A percentile compares a stretch with the other conserved stretches of the same genome.
Evolutionary conservation across 2,888 invertebrate genomes (phyloP).

Genomic region (Ditylenchus weischeri): DNA sequence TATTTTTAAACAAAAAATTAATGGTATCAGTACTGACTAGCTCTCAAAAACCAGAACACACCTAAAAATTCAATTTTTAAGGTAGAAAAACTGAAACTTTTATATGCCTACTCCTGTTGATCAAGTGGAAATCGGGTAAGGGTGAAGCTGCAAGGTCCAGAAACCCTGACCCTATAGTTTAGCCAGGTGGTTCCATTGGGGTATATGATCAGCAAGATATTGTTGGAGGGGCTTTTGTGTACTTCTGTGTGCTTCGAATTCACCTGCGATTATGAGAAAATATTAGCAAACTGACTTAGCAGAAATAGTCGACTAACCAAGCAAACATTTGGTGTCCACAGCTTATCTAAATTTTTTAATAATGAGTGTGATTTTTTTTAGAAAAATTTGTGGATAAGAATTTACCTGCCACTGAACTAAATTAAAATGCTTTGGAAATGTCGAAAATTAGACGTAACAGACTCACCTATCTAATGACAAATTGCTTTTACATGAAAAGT

Average conservation of each 20-base stretch:
- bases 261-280: conserved; percentile 40
- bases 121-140: conserved; percentile 54
- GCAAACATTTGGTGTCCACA: conserved; percentile 58
- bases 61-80: conserved; percentile 28
- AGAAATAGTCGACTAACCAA: conserved; percentile 33
- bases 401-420: too few species aligned
- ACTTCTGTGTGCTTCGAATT: conserved; percentile 57
- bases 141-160: conserved; percentile 53
- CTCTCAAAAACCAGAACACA: conserved; percentile 57
- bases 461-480: conserved; percentile 49
- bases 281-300: neutral
- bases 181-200: conserved; percentile 58
- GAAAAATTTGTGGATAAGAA: neutral
- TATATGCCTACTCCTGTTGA: conserved; percentile 29
- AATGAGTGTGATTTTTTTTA: neutral
- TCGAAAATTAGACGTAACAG: neutral
- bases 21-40: conserved; percentile 19
- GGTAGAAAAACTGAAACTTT: neutral
- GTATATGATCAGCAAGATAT: conserved; percentile 56
- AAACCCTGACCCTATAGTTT: conserved; percentile 56
- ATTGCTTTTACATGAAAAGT: conserved; percentile 56
- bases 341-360: conserved; percentile 16
- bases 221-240: conserved; percentile 52
- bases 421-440: too few species aligned
- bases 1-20: neutral